Evolutionary conservation across 2,113 vertebrate genomes (phyloP).

Genomic region (Halichoeres trimaculatus): DNA sequence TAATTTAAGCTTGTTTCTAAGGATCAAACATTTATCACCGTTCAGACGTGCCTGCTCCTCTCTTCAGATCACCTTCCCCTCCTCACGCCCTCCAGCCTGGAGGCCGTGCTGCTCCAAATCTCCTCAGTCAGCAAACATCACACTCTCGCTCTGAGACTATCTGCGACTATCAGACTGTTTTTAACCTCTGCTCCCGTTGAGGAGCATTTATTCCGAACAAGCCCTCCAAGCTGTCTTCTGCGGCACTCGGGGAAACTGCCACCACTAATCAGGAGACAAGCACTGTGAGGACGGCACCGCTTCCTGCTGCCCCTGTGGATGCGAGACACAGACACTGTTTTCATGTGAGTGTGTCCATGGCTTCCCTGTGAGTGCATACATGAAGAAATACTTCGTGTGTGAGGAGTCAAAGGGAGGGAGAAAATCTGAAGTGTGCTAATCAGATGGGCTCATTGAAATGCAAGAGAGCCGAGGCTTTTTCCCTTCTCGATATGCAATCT

Average conservation of each 20-base stretch:
- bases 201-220: constrained; percentile 67
- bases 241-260: constrained; percentile 56
- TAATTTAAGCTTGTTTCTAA: background rate
- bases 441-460: constrained; percentile 68
- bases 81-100: background rate
- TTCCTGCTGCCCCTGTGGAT: constrained; percentile 56
- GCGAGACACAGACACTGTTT: constrained; percentile 26
- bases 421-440: constrained; percentile 56
- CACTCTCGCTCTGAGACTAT: constrained; percentile 39
- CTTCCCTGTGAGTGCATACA: constrained; percentile 31
- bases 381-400: no score
- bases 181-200: constrained; percentile 70
- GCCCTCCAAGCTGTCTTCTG: constrained; percentile 56
- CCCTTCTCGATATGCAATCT: constrained; percentile 25
- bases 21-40: background rate
- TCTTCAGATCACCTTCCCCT: constrained; percentile 22
- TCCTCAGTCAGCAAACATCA: constrained; percentile 43
- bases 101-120: constrained; percentile 24
- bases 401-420: constrained; percentile 21
- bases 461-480: constrained; percentile 48
- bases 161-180: constrained; percentile 58
- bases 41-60: constrained; percentile 2
- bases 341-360: background rate
- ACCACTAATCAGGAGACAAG: constrained; percentile 72
- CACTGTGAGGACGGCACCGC: constrained; percentile 31